Evolutionary conservation across 2,113 vertebrate genomes (phyloP), one percentile per base, ranked within the genome.

Genomic region (Opisthocomus hoazin): DNA sequence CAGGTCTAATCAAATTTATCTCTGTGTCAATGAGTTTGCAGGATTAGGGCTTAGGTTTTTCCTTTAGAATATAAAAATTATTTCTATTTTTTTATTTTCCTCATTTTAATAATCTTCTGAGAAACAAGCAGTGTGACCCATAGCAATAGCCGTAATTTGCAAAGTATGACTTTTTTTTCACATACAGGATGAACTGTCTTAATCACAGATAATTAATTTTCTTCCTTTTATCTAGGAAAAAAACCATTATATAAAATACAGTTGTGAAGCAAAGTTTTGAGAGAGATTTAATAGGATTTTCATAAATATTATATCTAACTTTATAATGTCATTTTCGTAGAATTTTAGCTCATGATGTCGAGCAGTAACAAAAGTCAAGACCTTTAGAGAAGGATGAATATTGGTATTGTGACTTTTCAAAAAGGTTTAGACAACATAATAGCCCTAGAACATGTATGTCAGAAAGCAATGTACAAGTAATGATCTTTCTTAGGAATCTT

Each of bases 381-480:
- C 15, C 5, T 84, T 53, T 45, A 32, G 5, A 66, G 15, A 68
- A 48, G 3, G 4, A 7, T 24, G 2, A 17, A 39, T 56, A 64
- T 15, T 21, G 4, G 4, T 41, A 36, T 22, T 30, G 6, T 5
- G 8, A n/a, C 26, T 74, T 78, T 32, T 8, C n/a, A 0, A 2
- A 46, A 91, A 64, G 24, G 24, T 23, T 7, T 34, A 12, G 6
- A 43, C 6, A 36, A 4, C 20, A 32, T 3, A 58, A 4, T 53
- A 58, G 11, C 5, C 5, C 10, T 37, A 48, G 20, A 71, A 82
- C 15, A 46, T 9, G 3, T 4, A 19, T 18, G 19, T 2, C 3
- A 53, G 34, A 39, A 79, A 61, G 39, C 32, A 27, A 6, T 8
- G 2, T 51, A 61, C 5, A 81, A n/a, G 3, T 37, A 48, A 29